Evolutionary conservation across 2,797 vertebrate genomes (phyloP), one percentile per base, ranked within the genome.

Genomic region (Glossophaga mutica): DNA sequence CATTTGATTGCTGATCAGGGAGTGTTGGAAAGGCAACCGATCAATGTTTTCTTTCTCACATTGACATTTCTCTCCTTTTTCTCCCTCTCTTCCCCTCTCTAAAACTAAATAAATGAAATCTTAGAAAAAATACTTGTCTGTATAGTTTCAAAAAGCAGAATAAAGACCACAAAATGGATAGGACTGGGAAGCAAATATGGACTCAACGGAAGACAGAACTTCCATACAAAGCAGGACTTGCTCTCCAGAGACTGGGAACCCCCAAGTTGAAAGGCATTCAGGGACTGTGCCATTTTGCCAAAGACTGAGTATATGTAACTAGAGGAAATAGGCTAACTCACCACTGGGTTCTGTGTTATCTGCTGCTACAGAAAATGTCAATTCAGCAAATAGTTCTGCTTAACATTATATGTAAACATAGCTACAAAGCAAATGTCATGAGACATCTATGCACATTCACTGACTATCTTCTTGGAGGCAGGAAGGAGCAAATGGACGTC

Each of bases 271-370:
- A 87, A 70, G 37, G 15, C 37, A 78, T 12, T 26, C 29, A 34
- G 34, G 18, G 0, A 50, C 2, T 3, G 26, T 14, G 3, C 0
- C 6, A 16, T 68, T 48, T 9, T 1, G 37, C 44, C 65, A 62
- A 67, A 81, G 78, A 48, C 29, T 8, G n/a, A 15, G 29, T 3
- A 2, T 26, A 12, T 3, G 6, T 29, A 6, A 44, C 39, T 29
- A 82, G 71, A 7, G n/a, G 32, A 70, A 39, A 55, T 12, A 26
- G 50, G 29, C 12, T 14, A 15, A 11, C 46, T 22, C 39, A 32
- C n/a, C n/a, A 1, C 5, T 12, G 5, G 65, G 8, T 21, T 79
- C 15, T 19, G n/a, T 39, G 57, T 79, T 84, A 68, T 32, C 34
- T 74, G 29, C 48, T 46, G 52, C 70, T 57, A 57, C 0, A 70